A percentile compares a stretch with the other conserved stretches of the same genome.
Conservation (phyloP, 2,888 invertebrate genomes). For the Matsumyia berberina region DNA sequence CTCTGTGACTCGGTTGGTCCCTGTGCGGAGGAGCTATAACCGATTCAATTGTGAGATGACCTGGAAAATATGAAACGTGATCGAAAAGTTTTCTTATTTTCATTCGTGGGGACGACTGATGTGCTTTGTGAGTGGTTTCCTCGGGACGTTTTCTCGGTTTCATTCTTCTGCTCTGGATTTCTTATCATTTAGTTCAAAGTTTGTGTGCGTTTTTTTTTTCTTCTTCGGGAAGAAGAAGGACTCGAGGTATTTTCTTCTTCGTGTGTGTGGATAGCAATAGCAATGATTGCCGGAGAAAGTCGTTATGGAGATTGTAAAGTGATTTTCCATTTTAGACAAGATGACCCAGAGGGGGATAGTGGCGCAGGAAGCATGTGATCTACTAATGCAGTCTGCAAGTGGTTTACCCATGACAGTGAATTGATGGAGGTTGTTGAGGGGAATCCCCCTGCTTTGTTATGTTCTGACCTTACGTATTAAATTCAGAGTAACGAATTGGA, state of each 20-base stretch:
- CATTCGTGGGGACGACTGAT: not conserved
- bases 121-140: not conserved
- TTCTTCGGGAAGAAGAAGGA: constrained; percentile 3
- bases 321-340: constrained; percentile 53
- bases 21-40: constrained; percentile 51
- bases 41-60: constrained; percentile 78
- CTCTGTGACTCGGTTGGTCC: not conserved
- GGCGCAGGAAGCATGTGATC: constrained; percentile 23
- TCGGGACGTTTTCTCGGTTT: not conserved
- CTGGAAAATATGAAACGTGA: constrained; percentile 80
- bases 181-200: constrained; percentile 25
- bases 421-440: too few species aligned
- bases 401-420: constrained; percentile 14
- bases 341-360: constrained; percentile 8
- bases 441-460: too few species aligned
- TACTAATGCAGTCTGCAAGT: constrained; percentile 18
- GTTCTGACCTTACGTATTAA: too few species aligned
- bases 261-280: not conserved
- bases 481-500: too few species aligned
- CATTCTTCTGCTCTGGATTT: constrained; percentile 32
- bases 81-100: constrained; percentile 69
- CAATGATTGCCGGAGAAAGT: constrained; percentile 35
- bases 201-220: constrained; percentile 17
- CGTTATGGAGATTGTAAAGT: constrained; percentile 52
- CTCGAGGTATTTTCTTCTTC: not conserved